Base-by-base conservation (phyloP, 2,113 vertebrate genomes). In the Ancistrus triradiatus region DNA sequence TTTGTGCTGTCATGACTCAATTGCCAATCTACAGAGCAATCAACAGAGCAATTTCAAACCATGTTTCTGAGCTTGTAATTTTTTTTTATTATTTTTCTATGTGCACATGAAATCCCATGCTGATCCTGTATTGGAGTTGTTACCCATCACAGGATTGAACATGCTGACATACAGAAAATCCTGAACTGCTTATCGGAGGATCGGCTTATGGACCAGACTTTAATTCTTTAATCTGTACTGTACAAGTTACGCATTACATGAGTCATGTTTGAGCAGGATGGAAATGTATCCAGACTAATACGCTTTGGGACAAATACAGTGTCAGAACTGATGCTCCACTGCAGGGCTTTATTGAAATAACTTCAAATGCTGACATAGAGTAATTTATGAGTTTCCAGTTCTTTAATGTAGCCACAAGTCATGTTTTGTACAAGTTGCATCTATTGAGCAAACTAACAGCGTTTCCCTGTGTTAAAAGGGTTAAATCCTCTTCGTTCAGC, bases 121-220 rank as follows among this genome's bases (percentile, higher is more conserved):
- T 52, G 28, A 64, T 64, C 70, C 53, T 33, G 11, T 72, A 47
- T 40, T 63, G 50, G 38, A 42, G 18, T 43, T 17, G 35, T 63
- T 35, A 37, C 22, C 4, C 18, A 28, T 63, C 70, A 59, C 31
- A 58, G 18, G 57, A 35, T 35, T 13, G 37, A 67, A 70, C 33
- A 61, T 60, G 74, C 70, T 73, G 74, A 70, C 68, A 70, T 80
- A 69, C 75, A 73, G 74, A 77, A 62, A 80, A 81, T 2, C 40
- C 27, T 76, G 73, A 84, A 78, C 79, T 60, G 80, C 83, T 85
- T 86, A 83, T 76, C 42, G 50, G 19, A 24, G 68, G 79, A 82
- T 84, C 72, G 78, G 66, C 65, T 78, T 80, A 78, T 82, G 63
- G 61, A 53, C 50, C 67, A 65, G 59, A 24, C 31, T 76, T 58